These are phyloP conservation scores for Spheniscus humboldti DNA, from an alignment of 2,797 vertebrate species.

Conservation along the genomic window DNA sequence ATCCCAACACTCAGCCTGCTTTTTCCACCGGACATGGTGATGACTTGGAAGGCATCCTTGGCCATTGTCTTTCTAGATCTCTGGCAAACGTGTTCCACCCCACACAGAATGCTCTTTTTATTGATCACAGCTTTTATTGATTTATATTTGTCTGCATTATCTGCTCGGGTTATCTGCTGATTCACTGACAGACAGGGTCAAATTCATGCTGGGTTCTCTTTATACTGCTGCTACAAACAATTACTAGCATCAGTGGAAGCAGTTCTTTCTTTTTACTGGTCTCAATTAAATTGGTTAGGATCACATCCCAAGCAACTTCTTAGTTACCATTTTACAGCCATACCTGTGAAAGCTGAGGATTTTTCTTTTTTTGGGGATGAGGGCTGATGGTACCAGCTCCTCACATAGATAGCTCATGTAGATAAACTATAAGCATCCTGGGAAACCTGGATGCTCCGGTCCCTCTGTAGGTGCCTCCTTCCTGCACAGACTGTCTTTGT, in stretches of 20 bases:
- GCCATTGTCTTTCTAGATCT: background rate
- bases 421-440: background rate
- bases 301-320: background rate
- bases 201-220: background rate
- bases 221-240: background rate
- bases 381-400: background rate
- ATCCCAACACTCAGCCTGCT: background rate
- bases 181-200: background rate
- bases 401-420: background rate
- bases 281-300: background rate
- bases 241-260: background rate
- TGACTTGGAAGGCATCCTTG: background rate
- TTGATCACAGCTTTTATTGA: constrained; percentile 12
- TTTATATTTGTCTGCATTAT: constrained; percentile 19
- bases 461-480: background rate
- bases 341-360: background rate
- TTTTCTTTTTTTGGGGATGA: background rate
- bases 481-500: background rate
- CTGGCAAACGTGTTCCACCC: background rate
- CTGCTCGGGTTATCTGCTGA: background rate
- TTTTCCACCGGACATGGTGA: background rate
- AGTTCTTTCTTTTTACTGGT: background rate
- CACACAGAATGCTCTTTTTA: background rate
- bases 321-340: background rate
- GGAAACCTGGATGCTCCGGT: background rate